phyloP scores from a whole-genome alignment of 2,113 vertebrate genomes.

The Chionodraco myersi region DNA sequence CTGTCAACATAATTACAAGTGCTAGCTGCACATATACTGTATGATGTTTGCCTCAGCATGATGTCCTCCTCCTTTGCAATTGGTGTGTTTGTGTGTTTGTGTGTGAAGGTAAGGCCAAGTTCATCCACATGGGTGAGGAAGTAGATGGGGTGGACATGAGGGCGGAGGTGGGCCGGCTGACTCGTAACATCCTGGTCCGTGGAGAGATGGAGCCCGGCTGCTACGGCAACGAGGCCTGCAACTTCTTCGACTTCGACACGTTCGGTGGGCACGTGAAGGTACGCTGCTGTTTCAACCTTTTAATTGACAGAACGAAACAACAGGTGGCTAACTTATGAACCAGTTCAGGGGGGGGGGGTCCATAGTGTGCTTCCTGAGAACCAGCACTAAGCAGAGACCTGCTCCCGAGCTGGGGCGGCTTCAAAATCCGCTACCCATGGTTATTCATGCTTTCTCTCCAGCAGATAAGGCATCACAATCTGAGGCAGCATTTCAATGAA shows the following conservation, averaged over 20 bases:
- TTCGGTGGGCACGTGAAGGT: slow-evolving; percentile 98
- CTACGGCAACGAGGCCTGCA: slow-evolving; percentile 89
- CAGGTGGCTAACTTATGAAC: neutral
- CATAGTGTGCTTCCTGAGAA: neutral
- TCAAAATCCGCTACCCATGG: neutral
- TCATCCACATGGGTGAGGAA: slow-evolving; percentile 89
- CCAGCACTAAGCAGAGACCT: neutral
- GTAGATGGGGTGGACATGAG: slow-evolving; percentile 94
- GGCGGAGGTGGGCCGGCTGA: slow-evolving; percentile 95
- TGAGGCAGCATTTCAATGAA: too few species aligned
- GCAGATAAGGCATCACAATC: too few species aligned
- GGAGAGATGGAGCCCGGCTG: slow-evolving; percentile 90
- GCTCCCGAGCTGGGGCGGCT: neutral
- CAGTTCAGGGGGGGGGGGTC: neutral
- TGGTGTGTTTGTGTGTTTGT: slow-evolving; percentile 21
- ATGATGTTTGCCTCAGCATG: slow-evolving; percentile 16
- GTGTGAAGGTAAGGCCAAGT: slow-evolving; percentile 87
- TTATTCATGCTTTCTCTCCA: neutral
- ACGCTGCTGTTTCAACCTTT: slow-evolving; percentile 2
- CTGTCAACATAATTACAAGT: neutral
- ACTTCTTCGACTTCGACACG: slow-evolving; percentile 95
- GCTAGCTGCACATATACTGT: neutral
- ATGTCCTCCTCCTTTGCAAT: slow-evolving; percentile 4
- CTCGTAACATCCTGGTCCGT: slow-evolving; percentile 87
- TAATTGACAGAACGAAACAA: neutral